Conservation (phyloP, 2,797 vertebrate genomes). For the Anomalospiza imberbis region DNA sequence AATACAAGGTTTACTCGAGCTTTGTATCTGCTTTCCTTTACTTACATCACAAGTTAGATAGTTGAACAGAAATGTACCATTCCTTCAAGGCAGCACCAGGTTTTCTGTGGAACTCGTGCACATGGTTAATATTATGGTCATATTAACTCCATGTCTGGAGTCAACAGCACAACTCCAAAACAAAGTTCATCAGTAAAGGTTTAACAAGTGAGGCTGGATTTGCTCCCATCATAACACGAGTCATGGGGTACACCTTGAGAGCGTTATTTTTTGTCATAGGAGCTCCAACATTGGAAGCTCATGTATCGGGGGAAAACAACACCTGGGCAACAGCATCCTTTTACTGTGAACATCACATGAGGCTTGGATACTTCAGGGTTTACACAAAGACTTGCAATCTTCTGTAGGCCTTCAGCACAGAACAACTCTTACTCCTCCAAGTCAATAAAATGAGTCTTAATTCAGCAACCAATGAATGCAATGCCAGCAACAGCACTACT, state of each 20-base stretch:
- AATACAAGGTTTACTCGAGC: neutral
- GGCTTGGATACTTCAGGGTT: neutral
- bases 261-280: neutral
- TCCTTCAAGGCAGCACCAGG: neutral
- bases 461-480: neutral
- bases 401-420: neutral
- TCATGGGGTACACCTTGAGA: neutral
- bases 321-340: neutral
- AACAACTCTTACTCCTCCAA: neutral
- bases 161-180: neutral
- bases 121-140: neutral
- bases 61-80: neutral
- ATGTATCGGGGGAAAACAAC: neutral
- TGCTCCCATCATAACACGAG: neutral
- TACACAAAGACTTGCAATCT: neutral
- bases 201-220: neutral
- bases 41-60: neutral
- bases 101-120: neutral
- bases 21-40: neutral
- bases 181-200: neutral
- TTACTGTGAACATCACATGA: neutral
- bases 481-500: neutral
- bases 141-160: neutral
- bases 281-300: neutral
- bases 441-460: neutral